A percentile compares a stretch with the other conserved stretches of the same genome.
phyloP scores from a whole-genome alignment of 2,888 invertebrate genomes.

The Epinotia brunnichana region DNA sequence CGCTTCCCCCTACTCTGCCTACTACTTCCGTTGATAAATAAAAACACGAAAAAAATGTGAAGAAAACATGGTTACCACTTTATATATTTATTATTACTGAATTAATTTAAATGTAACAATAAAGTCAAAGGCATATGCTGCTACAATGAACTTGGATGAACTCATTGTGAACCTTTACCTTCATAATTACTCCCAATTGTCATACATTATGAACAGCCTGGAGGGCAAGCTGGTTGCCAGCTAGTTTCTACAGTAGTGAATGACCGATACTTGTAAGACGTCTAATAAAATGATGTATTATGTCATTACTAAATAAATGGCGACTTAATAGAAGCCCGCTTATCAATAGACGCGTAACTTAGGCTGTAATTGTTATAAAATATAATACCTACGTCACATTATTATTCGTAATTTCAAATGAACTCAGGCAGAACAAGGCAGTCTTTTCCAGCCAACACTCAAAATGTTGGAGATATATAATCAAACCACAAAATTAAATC shows the following conservation, averaged over 20 bases:
- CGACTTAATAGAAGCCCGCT: slow-evolving; percentile 49
- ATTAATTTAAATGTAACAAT: slow-evolving; percentile 35
- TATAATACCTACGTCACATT: slow-evolving; percentile 49
- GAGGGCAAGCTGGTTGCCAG: slow-evolving; percentile 45
- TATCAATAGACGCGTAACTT: slow-evolving; percentile 48
- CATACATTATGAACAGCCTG: slow-evolving; percentile 32
- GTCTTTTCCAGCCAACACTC: neutral
- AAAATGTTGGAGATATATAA: neutral
- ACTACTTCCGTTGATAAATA: slow-evolving; percentile 64
- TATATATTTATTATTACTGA: slow-evolving; percentile 36
- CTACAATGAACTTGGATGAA: slow-evolving; percentile 20
- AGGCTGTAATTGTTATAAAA: slow-evolving; percentile 50
- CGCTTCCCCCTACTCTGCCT: slow-evolving; percentile 55
- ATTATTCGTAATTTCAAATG: slow-evolving; percentile 6
- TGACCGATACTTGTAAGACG: slow-evolving; percentile 52
- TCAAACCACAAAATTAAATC: too few species aligned
- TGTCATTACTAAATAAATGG: slow-evolving; percentile 59
- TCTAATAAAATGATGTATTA: slow-evolving; percentile 56
- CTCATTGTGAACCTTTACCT: slow-evolving; percentile 30
- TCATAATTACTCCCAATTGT: slow-evolving; percentile 36
- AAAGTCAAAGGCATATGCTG: slow-evolving; percentile 34
- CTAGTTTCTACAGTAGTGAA: slow-evolving; percentile 46
- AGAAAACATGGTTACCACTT: slow-evolving; percentile 11
- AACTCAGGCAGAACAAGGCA: slow-evolving; percentile 18
- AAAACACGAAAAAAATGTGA: slow-evolving; percentile 32